These are phyloP conservation scores for Microtus montanus DNA, from an alignment of 2,113 vertebrate genomes.

Conservation along the genomic window DNA sequence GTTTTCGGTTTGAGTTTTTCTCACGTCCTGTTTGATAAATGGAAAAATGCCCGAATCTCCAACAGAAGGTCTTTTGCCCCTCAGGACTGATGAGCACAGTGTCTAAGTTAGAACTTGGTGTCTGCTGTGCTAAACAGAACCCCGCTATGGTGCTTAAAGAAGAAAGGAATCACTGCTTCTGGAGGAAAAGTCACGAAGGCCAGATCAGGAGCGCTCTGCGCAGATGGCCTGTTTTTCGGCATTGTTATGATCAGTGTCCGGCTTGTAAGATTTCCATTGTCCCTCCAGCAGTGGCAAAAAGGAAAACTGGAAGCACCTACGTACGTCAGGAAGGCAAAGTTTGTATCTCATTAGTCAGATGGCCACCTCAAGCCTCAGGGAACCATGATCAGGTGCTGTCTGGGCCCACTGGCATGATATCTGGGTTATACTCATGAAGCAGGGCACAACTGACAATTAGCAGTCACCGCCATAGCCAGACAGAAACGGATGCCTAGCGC, in stretches of 20 bases:
- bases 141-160: background rate
- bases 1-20: background rate
- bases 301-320: background rate
- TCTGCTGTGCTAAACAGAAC: background rate
- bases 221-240: background rate
- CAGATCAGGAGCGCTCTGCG: background rate
- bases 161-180: background rate
- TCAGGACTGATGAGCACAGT: background rate
- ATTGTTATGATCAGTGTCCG: background rate
- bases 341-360: background rate
- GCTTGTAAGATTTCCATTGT: background rate
- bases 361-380: background rate
- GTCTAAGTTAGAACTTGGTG: background rate
- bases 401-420: background rate
- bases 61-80: background rate
- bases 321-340: background rate
- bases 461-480: background rate
- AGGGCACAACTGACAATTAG: background rate
- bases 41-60: background rate
- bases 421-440: background rate
- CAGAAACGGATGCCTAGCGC: background rate
- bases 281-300: background rate
- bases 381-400: background rate
- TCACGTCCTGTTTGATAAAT: background rate
- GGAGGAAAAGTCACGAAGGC: background rate